These are phyloP conservation scores for Anoura caudifer DNA, from an alignment of 2,113 vertebrate species.

Conservation along the genomic window DNA sequence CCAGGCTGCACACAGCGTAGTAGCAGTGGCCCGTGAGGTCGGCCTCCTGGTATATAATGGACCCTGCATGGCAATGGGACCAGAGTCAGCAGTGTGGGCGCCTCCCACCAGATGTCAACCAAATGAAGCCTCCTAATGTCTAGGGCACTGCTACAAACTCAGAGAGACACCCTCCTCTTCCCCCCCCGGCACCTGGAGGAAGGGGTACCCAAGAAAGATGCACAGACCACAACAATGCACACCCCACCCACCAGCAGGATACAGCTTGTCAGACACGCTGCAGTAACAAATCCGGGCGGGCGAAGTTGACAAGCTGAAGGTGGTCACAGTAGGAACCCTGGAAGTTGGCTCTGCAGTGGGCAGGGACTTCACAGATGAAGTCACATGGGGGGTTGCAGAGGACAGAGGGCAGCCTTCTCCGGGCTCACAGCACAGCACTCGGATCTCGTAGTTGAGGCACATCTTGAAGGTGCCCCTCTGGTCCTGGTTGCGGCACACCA, in stretches of 20 bases:
- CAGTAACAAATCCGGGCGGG: constrained; percentile 64
- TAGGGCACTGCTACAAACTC: accelerated
- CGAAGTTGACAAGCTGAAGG: accelerated
- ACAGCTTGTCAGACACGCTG: not conserved
- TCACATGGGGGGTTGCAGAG: accelerated
- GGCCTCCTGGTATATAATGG: constrained; percentile 80
- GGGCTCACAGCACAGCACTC: constrained; percentile 58
- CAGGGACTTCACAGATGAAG: accelerated
- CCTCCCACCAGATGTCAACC: accelerated
- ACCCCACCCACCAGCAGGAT: constrained; percentile 51
- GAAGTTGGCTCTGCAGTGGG: accelerated
- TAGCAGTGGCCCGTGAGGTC: constrained; percentile 84
- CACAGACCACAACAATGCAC: accelerated
- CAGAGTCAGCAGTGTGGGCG: accelerated
- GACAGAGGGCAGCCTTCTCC: not conserved
- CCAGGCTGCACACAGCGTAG: constrained; percentile 79
- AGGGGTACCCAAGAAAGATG: accelerated
- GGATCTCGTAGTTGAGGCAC: constrained; percentile 74
- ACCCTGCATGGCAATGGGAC: constrained; percentile 56
- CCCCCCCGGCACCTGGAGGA: accelerated
- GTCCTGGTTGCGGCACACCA: constrained; percentile 76
- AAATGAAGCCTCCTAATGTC: accelerated
- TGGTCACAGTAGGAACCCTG: accelerated
- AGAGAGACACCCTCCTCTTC: not conserved
- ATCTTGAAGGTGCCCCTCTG: constrained; percentile 41